These are phyloP conservation scores for Syngnathus acus DNA, from an alignment of 2,797 vertebrate species.

Conservation along the genomic window DNA sequence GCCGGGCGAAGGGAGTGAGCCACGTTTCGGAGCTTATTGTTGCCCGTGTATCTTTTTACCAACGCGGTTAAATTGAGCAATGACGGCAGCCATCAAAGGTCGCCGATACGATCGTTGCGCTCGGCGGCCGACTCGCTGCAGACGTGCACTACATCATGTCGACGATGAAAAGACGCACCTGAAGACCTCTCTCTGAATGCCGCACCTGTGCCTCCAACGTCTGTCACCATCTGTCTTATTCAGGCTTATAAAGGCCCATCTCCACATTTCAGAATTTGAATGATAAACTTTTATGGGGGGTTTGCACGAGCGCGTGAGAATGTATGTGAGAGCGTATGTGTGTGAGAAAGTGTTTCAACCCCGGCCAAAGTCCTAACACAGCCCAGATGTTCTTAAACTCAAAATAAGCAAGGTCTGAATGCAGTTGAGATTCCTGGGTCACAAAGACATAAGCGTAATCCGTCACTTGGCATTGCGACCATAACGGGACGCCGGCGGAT, in stretches of 20 bases:
- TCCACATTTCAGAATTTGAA: conserved; percentile 10
- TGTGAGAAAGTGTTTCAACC: conserved; percentile 27
- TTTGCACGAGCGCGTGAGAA: neutral
- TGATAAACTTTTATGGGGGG: conserved; percentile 22
- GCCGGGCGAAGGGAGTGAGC: conserved; percentile 51
- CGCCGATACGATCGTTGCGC: neutral
- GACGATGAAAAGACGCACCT: conserved; percentile 42
- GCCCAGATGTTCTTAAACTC: conserved; percentile 47
- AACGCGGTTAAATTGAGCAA: conserved; percentile 50
- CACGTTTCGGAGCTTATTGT: conserved; percentile 52
- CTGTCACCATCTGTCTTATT: conserved; percentile 32
- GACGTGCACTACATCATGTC: conserved; percentile 12
- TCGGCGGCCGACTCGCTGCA: conserved; percentile 5
- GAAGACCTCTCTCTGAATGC: conserved; percentile 28
- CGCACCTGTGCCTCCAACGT: conserved; percentile 36
- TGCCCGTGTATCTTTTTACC: conserved; percentile 42
- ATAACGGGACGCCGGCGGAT: conserved; percentile 26
- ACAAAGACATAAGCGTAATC: conserved; percentile 26
- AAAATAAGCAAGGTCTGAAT: conserved; percentile 48
- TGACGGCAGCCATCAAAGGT: conserved; percentile 60
- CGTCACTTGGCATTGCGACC: conserved; percentile 21
- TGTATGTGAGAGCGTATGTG: conserved; percentile 2
- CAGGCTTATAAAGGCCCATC: conserved; percentile 3
- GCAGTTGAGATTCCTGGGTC: conserved; percentile 34
- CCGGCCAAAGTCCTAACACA: conserved; percentile 43